phyloP scores from a whole-genome alignment of 2,797 vertebrate species.

The Brachyalestes nurse region DNA sequence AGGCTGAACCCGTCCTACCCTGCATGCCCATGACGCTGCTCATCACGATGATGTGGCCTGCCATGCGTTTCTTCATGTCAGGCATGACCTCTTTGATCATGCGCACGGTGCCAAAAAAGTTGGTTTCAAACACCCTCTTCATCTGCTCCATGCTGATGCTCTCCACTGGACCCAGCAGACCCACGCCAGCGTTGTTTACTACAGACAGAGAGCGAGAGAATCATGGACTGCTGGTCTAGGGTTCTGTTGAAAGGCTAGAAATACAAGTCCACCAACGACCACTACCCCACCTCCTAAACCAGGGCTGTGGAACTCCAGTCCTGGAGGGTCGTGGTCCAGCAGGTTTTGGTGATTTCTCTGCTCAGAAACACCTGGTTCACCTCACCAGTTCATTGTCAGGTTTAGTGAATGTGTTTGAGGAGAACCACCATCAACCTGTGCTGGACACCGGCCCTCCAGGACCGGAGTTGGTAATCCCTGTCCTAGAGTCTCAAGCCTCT shows the following conservation, averaged over 20 bases:
- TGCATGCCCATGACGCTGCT: conserved; percentile 96
- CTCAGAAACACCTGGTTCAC: too few species aligned
- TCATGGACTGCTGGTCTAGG: neutral
- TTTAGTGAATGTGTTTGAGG: too few species aligned
- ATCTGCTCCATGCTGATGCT: conserved; percentile 87
- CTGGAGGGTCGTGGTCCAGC: too few species aligned
- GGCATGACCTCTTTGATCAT: conserved; percentile 93
- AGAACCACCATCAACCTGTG: too few species aligned
- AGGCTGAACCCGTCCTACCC: conserved; percentile 72
- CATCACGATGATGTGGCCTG: conserved; percentile 91
- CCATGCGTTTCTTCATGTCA: conserved; percentile 86
- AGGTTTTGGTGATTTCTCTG: too few species aligned
- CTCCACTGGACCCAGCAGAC: conserved; percentile 88
- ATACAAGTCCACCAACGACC: too few species aligned
- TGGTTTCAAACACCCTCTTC: conserved; percentile 90
- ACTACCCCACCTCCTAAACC: too few species aligned
- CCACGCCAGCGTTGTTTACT: conserved; percentile 94
- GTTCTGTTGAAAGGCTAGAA: neutral
- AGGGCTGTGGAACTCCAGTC: too few species aligned
- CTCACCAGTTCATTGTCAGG: too few species aligned
- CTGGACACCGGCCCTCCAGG: too few species aligned
- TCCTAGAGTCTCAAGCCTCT: too few species aligned
- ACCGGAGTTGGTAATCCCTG: too few species aligned
- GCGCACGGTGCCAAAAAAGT: conserved; percentile 90
- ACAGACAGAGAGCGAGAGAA: conserved; percentile 3